Evolutionary conservation across 2,888 invertebrate species (phyloP).

Genomic region (Leptinotarsa rubiginosa): DNA sequence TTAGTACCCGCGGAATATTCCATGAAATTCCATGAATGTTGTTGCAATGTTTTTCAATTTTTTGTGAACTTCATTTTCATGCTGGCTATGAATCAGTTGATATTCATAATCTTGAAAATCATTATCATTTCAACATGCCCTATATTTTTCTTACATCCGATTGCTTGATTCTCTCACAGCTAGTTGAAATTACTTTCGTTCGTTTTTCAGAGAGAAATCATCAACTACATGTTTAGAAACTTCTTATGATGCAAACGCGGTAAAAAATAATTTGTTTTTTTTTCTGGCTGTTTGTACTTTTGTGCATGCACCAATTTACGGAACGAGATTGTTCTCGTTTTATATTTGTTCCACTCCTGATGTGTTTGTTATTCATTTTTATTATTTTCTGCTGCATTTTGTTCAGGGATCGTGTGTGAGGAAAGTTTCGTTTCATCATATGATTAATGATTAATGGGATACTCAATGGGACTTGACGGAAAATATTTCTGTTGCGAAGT

Average conservation of each 20-base stretch:
- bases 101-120: too few relatives aligned
- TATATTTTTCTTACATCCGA: not conserved
- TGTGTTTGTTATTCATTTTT: not conserved
- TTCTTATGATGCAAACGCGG: slow-evolving; percentile 5
- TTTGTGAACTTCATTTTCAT: too few relatives aligned
- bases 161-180: not conserved
- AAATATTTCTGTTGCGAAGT: too few relatives aligned
- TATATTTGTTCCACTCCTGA: not conserved
- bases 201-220: not conserved
- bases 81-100: too few relatives aligned
- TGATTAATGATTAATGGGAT: too few relatives aligned
- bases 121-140: too few relatives aligned
- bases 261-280: slow-evolving; percentile 9
- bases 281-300: slow-evolving; percentile 2
- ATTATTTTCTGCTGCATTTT: not conserved
- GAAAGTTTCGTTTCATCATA: not conserved
- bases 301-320: slow-evolving; percentile 8
- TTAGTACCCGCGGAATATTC: too few relatives aligned
- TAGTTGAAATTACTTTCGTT: not conserved
- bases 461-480: too few relatives aligned
- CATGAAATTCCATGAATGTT: too few relatives aligned
- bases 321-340: not conserved
- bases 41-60: too few relatives aligned
- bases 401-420: not conserved
- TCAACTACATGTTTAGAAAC: not conserved